Base-by-base conservation (phyloP, 1,140 invertebrate species). In the Antheraea pernyi region DNA sequence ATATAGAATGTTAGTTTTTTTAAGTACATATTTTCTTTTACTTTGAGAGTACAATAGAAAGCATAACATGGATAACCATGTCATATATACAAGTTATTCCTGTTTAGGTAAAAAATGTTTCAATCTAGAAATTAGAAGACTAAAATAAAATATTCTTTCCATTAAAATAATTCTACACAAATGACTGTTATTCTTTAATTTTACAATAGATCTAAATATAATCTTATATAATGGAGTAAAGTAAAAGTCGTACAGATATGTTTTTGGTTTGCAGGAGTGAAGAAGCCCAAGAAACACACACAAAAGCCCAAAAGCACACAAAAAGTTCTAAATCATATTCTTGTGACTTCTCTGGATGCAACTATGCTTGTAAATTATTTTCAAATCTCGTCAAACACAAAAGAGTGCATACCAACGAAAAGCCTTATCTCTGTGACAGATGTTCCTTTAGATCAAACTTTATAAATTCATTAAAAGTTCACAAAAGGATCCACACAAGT, bases 391-490 rank as follows among this genome's bases (percentile, higher is more conserved):
- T 79, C 46, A 91, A 89, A 63, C 89, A 91, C 70, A 87, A 82
- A 78, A 81, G 88, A 74, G 82, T 79, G 36, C 93, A 95, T 93
- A 91, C 95, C 67, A 84, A 94, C 82, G 93, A 94, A 86, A 92
- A 93, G 79, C 91, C 94, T 9, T 95, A 94, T 76, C 89, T 94
- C 53, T 98, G 97, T 86, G 94, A 95, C 59, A 94, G 95, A 73
- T 98, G 97, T 82, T 92, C 86, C 59, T 93, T 93, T 79, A 86
- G 89, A 72, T 82, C 88, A 16, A 91, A 89, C 70, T 91, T 89
- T 73, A 78, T 85, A 58, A 91, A 86, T 73, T 91, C 89, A 19
- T 71, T 91, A 19, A 90, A 84, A 77, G 86, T 86, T 60, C 92
- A 93, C 70, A 91, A 85, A 79, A 81, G 91, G 64, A 87, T 86